Base-by-base conservation (phyloP, 1,140 invertebrate genomes). In the Palaemon carinicauda region DNA sequence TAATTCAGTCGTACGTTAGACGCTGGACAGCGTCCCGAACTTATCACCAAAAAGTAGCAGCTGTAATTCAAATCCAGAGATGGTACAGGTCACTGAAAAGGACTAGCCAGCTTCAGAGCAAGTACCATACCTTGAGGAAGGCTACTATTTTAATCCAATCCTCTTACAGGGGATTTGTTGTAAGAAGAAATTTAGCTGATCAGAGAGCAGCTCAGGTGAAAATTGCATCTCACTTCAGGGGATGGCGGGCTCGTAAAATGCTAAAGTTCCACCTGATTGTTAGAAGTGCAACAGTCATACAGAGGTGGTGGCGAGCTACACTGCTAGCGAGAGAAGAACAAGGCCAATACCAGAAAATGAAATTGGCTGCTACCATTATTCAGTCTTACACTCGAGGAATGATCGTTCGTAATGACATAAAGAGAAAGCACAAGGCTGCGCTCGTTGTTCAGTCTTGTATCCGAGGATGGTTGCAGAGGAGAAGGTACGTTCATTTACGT, bases 221-320 rank as follows among this genome's bases (percentile, higher is more conserved):
- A 27, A 79, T 79, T 54, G 75, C 75, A 21, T 33, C 75, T 14
- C 51, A 21, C 21, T 79, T 79, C 51, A 79, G 75, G 52, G 75
- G 75, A n/a, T 79, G 75, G 75, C 21, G 12, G 50, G 75, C 24
- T 17, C 75, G 75, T 53, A 50, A 52, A 53, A 51, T 9, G 50
- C 0, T 52, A 21, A 52, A 24, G n/a, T 27, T 41, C 1, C 41
- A 41, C 0, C 41, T 27, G 17, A 79, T 24, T n/a, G 33, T 79
- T 14, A 33, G 52, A 29, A 53, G 41, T 53, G 51, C 14, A 52
- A 41, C 2, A 21, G 5, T 31, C n/a, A 71, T 85, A 79, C 83
- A 85, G 60, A 85, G 21, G 17, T 85, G 83, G 83, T 85, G 83
- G 83, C 69, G 60, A 31, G 50, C 74, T 21, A 31, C 53, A 10